Evolutionary conservation across 2,888 invertebrate genomes (phyloP), one percentile per base, ranked within the genome.

Genomic region (Euphydryas editha): DNA sequence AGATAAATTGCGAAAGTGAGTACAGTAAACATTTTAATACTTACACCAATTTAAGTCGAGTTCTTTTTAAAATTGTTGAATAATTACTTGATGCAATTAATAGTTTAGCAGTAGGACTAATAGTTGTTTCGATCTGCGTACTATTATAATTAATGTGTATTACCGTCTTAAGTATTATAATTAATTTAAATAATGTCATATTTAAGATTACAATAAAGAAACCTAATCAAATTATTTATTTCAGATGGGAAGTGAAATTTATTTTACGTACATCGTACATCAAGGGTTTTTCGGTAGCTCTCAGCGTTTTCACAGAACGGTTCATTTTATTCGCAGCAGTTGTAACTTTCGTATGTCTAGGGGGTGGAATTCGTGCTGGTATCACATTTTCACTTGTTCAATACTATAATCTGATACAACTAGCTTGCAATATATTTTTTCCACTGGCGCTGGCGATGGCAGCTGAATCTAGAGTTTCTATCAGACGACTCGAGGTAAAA

Each of bases 301-400:
- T 94, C 70, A 95, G 95, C 79, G 96, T 98, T 20, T 98, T 97
- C 79, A 97, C 97, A 0, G 96, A 97, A 78, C 95, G 98, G 67
- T 94, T 97, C 69, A 96, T 98, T 18, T 87, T 98, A 15, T 97
- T 95, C 81, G 93, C 97, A 55, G 97, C 97, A 1, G 92, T 98
- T 59, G 93, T 97, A 42, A 93, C 96, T 0, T 97, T 95, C 76
- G 95, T 96, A 37, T 85, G 97, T 7, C 80, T 94, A 70, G 96
- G 95, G 0, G 94, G 95, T 54, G 78, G 83, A 4, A 87, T 90
- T 71, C 85, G 94, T 81, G 93, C 95, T 0, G 95, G 95, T 64
- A 94, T 95, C 77, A 95, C 96, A 0, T 97, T 96, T 84, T 95
- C 96, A 0, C 93, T 96, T 77, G 96, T 96, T 4, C 96, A 96